Evolutionary conservation across 2,888 invertebrate species (phyloP).

Genomic region (Ommatoiulus sabulosus): DNA sequence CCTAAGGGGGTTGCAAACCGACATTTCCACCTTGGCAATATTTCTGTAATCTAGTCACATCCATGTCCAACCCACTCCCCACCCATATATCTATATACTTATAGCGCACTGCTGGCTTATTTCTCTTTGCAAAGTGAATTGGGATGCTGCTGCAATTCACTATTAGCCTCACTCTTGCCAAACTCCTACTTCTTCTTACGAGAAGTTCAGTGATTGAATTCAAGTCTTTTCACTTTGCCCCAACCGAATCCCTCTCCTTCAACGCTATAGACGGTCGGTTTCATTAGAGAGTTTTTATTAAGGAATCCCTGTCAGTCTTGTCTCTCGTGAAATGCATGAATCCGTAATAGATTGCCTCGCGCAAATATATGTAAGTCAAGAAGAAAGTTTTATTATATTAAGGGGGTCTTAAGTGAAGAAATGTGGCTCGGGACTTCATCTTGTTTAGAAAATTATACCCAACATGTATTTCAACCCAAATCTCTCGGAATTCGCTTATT

Average conservation of each 20-base stretch:
- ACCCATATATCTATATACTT: background rate
- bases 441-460: conserved; percentile 14
- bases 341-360: conserved; percentile 26
- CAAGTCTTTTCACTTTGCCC: conserved; percentile 21
- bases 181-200: background rate
- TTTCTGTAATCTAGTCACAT: conserved; percentile 47
- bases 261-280: background rate
- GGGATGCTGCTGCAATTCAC: conserved; percentile 16
- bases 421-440: conserved; percentile 30
- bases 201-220: conserved; percentile 29
- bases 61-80: background rate
- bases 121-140: conserved; percentile 29
- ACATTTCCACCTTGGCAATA: conserved; percentile 29
- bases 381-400: conserved; percentile 35
- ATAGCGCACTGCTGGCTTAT: background rate
- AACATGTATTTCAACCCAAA: background rate
- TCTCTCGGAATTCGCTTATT: conserved; percentile 8
- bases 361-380: conserved; percentile 2
- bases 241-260: background rate
- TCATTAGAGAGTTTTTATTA: conserved; percentile 34
- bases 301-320: conserved; percentile 43
- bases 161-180: conserved; percentile 28
- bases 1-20: background rate
- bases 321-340: conserved; percentile 28
- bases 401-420: conserved; percentile 31